Conservation (phyloP, 92 coral and sea anemone species). For the Zoanthus solanderi region DNA sequence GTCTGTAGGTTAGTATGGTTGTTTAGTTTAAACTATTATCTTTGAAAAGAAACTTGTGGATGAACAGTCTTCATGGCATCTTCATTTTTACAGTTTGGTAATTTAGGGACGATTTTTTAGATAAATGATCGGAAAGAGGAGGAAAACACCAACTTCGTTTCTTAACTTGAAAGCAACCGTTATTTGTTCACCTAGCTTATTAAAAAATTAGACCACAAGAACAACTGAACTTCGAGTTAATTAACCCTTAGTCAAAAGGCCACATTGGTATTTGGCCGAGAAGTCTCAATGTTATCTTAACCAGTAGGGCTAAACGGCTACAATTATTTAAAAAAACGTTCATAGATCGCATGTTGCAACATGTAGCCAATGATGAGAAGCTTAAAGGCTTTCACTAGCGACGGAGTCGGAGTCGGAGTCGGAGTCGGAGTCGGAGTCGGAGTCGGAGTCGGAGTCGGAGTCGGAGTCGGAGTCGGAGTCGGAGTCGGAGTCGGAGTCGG, state of each 20-base stretch:
- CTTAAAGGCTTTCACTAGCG: too few relatives aligned
- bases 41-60: background rate
- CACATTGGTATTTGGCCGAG: background rate
- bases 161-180: background rate
- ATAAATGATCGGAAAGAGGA: background rate
- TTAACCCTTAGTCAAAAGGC: background rate
- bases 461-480: too few relatives aligned
- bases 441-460: too few relatives aligned
- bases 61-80: background rate
- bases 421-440: too few relatives aligned
- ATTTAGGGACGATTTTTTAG: background rate
- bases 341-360: too few relatives aligned
- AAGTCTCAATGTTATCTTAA: too few relatives aligned
- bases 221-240: background rate
- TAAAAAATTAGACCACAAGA: background rate
- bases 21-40: background rate
- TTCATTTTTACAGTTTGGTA: background rate
- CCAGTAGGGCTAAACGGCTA: too few relatives aligned
- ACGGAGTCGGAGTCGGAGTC: too few relatives aligned
- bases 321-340: too few relatives aligned
- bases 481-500: too few relatives aligned
- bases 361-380: too few relatives aligned
- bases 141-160: background rate
- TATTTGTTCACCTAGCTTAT: background rate
- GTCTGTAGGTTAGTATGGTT: slow-evolving; percentile 28